A percentile compares a stretch with the other conserved stretches of the same genome.
Conservation (phyloP, 1,140 invertebrate species). For the Leptinotarsa defecta region DNA sequence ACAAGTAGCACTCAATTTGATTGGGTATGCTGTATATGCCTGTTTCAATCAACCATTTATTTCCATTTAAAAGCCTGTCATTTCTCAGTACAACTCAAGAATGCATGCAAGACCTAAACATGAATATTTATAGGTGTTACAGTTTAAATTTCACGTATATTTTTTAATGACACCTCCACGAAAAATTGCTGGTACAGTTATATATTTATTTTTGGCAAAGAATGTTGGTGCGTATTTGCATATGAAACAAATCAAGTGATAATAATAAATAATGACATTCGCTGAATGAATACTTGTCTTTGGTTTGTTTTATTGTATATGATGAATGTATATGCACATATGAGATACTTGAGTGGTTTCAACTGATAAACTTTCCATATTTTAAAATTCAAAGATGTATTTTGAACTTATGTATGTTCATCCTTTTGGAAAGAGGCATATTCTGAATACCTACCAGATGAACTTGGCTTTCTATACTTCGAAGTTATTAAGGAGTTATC, state of each 20-base stretch:
- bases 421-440: too few relatives aligned
- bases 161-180: conserved; percentile 13
- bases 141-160: conserved; percentile 9
- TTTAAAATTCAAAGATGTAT: too few relatives aligned
- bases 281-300: not conserved
- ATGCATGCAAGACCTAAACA: conserved; percentile 1
- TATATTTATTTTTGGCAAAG: not conserved
- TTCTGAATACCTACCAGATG: too few relatives aligned
- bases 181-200: not conserved
- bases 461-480: too few relatives aligned
- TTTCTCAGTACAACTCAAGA: not conserved
- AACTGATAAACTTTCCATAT: too few relatives aligned
- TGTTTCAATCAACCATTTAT: not conserved
- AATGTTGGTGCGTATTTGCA: conserved; percentile 5
- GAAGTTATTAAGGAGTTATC: too few relatives aligned
- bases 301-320: not conserved
- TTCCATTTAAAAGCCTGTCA: conserved; percentile 2
- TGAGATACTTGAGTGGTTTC: too few relatives aligned
- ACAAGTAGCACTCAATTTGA: too few relatives aligned
- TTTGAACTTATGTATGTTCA: too few relatives aligned
- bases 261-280: not conserved
- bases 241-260: not conserved
- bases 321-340: not conserved
- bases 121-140: conserved; percentile 19
- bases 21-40: too few relatives aligned